Conservation (phyloP, 1,140 invertebrate species). For the Lepidurus apus region DNA sequence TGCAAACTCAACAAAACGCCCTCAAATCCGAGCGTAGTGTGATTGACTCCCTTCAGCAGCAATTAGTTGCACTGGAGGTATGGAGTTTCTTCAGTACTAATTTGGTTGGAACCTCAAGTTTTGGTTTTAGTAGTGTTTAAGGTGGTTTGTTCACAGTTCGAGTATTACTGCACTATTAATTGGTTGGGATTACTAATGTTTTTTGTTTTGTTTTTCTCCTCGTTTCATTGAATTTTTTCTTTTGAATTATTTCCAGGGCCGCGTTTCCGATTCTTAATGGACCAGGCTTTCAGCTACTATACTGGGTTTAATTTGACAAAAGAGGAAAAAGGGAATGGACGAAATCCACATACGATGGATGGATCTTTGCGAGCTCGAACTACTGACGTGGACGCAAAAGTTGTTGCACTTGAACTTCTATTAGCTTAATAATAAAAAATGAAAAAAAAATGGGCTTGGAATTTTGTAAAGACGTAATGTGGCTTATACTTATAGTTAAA, state of each 20-base stretch:
- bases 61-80: not conserved
- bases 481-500: conserved; percentile 19
- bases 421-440: not conserved
- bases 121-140: not conserved
- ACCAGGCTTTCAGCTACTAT: not conserved
- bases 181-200: too few species aligned
- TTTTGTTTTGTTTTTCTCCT: too few species aligned
- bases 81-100: not conserved
- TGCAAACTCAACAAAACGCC: conserved; percentile 2
- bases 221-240: not conserved
- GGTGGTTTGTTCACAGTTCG: not conserved
- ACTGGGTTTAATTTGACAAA: not conserved
- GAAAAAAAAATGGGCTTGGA: not conserved
- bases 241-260: not conserved
- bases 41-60: conserved; percentile 11
- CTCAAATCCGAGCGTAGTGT: not conserved
- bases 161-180: too few species aligned
- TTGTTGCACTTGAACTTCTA: conserved; percentile 9
- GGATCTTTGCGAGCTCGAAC: not conserved
- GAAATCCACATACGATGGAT: not conserved
- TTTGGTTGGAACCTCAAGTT: not conserved
- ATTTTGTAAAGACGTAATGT: not conserved
- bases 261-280: conserved; percentile 10
- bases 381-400: conserved; percentile 4
- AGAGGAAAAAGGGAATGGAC: not conserved